Evolutionary conservation across 2,797 vertebrate species (phyloP), one percentile per base, ranked within the genome.

Genomic region (Chelmon rostratus): DNA sequence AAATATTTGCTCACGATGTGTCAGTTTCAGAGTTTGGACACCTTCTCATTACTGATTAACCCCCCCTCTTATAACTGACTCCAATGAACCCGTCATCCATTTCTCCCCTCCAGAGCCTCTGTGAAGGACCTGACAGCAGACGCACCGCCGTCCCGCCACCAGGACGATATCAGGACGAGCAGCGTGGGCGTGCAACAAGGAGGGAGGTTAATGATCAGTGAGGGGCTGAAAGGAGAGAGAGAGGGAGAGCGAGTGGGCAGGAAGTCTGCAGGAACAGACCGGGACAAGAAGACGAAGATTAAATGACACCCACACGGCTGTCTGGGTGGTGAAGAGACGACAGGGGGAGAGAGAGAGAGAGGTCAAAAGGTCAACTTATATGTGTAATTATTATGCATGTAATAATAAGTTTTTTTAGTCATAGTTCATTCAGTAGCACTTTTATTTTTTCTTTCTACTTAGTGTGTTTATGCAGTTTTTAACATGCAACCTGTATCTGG

Each of bases 181-280:
- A 18, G 79, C 52, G 93, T 94, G 92, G 92, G 93, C 37, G 92
- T 84, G 77, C 61, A 4, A 92, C 93, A 88, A 93, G 90, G 64
- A 87, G 81, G 49, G 86, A 79, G 86, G 91, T 92, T 92, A 93
- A 93, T 92, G 79, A 92, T 92, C 89, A 73, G 83, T 16, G 79
- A 86, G 62, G 64, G 72, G 47, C 81, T 91, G 89, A 93, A 92
- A 89, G 86, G 80, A 79, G 42, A 68, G 46, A 62, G 40, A 54
- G 82, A 77, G 42, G 21, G 61, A 68, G 49, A 68, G 65, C 25
- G 78, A 91, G 92, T 94, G 90, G 91, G 93, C 84, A 89, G 87
- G 69, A 91, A 83, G 84, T 83, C 80, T 74, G 76, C 76, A 87
- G 86, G 78, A 89, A 87, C 88, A 91, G 82, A 85, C 31, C 21